Evolutionary conservation across 1,140 invertebrate species (phyloP).

Genomic region (Ips typographus): DNA sequence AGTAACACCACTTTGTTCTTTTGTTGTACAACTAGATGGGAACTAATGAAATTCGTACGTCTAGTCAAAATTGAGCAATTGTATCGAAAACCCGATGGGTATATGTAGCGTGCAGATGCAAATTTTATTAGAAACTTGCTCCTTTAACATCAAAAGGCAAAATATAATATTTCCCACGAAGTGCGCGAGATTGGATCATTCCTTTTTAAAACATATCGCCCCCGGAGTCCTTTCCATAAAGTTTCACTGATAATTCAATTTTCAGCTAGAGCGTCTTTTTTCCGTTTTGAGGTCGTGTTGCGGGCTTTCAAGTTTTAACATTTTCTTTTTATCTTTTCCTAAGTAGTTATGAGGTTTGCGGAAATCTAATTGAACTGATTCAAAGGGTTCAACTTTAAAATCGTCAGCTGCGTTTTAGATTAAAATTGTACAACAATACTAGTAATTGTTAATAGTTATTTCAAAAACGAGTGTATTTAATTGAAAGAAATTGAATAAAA

Average conservation of each 20-base stretch:
- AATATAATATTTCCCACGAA: constrained; percentile 14
- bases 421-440: too few species aligned
- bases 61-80: too few species aligned
- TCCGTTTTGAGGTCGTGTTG: constrained; percentile 10
- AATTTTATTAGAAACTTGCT: constrained; percentile 3
- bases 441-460: too few species aligned
- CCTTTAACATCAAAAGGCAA: constrained; percentile 4
- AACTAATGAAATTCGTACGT: too few species aligned
- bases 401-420: too few species aligned
- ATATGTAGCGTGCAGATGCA: background rate
- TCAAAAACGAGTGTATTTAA: too few species aligned
- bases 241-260: constrained; percentile 23
- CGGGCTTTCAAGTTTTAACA: constrained; percentile 13
- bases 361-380: background rate
- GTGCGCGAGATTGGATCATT: constrained; percentile 10
- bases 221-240: constrained; percentile 17
- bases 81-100: too few species aligned
- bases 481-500: too few species aligned
- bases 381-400: too few species aligned
- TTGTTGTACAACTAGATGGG: too few species aligned
- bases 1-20: too few species aligned
- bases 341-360: background rate
- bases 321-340: constrained; percentile 5
- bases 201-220: constrained; percentile 19
- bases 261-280: constrained; percentile 20